Base-by-base conservation (phyloP, 1,140 invertebrate genomes). In the Gryon sp. region DNA sequence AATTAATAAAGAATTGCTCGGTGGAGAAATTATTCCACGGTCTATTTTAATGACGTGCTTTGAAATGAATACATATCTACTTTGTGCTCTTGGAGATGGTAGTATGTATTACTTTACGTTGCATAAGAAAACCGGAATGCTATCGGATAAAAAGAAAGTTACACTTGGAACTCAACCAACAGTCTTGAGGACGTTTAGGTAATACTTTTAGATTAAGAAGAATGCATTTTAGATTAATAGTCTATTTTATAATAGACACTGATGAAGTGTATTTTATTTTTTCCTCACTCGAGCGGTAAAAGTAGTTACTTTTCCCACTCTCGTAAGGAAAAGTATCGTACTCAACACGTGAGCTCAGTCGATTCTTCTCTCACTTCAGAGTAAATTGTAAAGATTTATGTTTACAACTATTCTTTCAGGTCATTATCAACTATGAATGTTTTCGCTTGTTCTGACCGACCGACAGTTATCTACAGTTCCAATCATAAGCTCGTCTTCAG, bases 401-500 rank as follows among this genome's bases (percentile, higher is more conserved):
- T 57, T 46, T 34, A n/a, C n/a, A 8, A 52, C 24, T 24, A 12
- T 14, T 16, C 28, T 66, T 72, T 55, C n/a, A 92, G 93, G 72
- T 98, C 97, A 2, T 90, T 97, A 36, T 95, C 96, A 5, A 98
- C 97, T 0, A 97, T 95, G 9, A 99, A 99, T 89, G 97, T 99
- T 2, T 99, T 99, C 90, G 98, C 98, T 7, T 99, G 98, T 85
- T 99, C 97, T 0, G 98, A 99, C 88, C 91, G 98, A 41, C 98
- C 98, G 0, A 99, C 98, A 0, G 98, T 99, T 1, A 99, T 99
- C 75, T 99, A 99, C 89, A 99, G 97, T 5, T 98, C 97, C 5
- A 99, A 99, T 90, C 96, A 99, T 84, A 99, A 99, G 89, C 90
- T 99, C 2, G 97, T 99, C 0, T 99, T 99, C 89, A 99, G 98